Evolutionary conservation across 23 tunicate genomes (phyloP).

Genomic region (Ciona savignyi): DNA sequence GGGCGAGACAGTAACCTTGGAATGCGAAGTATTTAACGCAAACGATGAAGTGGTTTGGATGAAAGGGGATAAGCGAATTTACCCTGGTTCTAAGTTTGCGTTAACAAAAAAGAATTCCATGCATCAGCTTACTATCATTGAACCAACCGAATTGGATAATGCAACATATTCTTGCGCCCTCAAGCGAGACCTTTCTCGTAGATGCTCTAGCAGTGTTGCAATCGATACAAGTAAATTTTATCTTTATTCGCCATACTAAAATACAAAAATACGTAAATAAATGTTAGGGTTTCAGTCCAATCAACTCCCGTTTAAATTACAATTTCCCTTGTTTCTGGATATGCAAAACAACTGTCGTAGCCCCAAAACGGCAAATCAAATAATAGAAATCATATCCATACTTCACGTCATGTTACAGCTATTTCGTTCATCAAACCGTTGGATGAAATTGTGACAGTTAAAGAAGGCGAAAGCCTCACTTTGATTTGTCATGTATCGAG

Average conservation of each 20-base stretch:
- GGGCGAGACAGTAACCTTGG: conserved; percentile 44
- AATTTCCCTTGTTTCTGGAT: no score
- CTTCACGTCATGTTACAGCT: conserved; percentile 40
- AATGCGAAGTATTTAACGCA: conserved; percentile 56
- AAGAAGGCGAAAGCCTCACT: conserved; percentile 53
- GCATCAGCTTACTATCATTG: conserved; percentile 39
- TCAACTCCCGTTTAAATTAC: no score
- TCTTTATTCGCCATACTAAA: neutral
- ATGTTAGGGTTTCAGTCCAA: no score
- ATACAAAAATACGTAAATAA: neutral
- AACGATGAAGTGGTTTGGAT: conserved; percentile 69
- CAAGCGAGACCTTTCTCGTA: conserved; percentile 23
- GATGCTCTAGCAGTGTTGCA: conserved; percentile 27
- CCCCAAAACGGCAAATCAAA: no score
- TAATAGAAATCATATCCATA: neutral
- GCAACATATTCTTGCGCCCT: conserved; percentile 78
- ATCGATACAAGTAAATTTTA: conserved; percentile 71
- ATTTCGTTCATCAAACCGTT: conserved; percentile 56
- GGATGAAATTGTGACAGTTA: conserved; percentile 32
- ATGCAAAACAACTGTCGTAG: no score
- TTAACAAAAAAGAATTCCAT: conserved; percentile 25
- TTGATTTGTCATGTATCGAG: conserved; percentile 54
- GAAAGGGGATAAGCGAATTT: conserved; percentile 49
- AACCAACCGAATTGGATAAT: conserved; percentile 51
- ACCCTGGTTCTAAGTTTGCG: conserved; percentile 60